Evolutionary conservation across 2,113 vertebrate genomes (phyloP).

Genomic region (Glaucidium brasilianum): DNA sequence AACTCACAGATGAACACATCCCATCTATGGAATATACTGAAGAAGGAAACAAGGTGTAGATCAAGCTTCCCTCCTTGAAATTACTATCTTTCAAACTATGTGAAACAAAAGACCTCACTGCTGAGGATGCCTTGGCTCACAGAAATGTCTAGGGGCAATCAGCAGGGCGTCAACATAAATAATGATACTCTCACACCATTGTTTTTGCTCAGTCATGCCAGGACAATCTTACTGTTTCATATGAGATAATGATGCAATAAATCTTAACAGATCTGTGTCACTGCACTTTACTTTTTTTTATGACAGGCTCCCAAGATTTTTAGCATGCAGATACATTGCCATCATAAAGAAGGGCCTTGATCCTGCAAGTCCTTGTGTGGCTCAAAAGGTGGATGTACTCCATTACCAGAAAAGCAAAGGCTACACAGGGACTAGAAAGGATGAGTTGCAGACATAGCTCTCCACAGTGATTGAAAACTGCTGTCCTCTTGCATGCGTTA

Average conservation of each 20-base stretch:
- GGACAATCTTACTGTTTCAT: not conserved
- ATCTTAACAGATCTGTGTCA: not conserved
- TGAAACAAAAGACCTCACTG: not conserved
- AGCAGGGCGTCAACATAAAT: not conserved
- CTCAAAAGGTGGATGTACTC: not conserved
- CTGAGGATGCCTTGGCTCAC: not conserved
- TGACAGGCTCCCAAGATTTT: not conserved
- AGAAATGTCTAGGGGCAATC: not conserved
- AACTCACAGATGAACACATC: not conserved
- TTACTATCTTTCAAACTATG: not conserved
- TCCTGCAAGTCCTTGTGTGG: not conserved
- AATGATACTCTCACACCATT: not conserved
- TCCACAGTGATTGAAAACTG: not conserved
- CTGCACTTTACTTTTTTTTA: no score
- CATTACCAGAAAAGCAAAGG: not conserved
- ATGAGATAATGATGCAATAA: constrained; percentile 26
- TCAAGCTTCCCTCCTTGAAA: not conserved
- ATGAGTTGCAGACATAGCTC: not conserved
- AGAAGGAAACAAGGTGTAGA: not conserved
- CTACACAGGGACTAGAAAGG: not conserved
- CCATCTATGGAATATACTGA: not conserved
- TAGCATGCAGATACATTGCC: not conserved
- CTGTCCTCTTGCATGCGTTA: rapidly evolving
- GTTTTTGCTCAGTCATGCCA: constrained; percentile 26
- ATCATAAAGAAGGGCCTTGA: not conserved